Base-by-base conservation (phyloP, 2,888 invertebrate species). In the Leucophora obtusa region DNA sequence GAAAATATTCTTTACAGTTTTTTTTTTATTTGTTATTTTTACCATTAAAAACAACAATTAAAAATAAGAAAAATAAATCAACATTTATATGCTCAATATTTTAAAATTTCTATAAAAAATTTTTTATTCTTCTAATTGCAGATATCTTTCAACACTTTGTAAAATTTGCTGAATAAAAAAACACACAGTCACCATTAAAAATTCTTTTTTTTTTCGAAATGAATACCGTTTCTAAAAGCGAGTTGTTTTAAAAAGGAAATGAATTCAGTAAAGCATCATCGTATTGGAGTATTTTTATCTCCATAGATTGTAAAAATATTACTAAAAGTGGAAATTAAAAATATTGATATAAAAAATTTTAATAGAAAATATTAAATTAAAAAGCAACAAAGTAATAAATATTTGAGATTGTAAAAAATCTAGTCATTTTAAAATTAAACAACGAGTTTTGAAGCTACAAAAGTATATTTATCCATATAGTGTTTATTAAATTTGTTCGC, bases 231-330 rank as follows among this genome's bases (percentile, higher is more conserved):
- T 70, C 15, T 50, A 24, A 47, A 47, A 54, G 47, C 54, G 50
- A 47, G 47, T 53, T 50, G 47, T 10, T 72, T 66, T 56, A 28
- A 60, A 71, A 83, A 82, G 85, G 82, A 74, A 87, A 90, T 90
- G 90, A 90, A 89, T 88, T 90, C 89, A 82, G 88, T 88, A 87
- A 87, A 88, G 85, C 89, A 90, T 85, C 89, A 89, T 88, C 90
- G 90, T 84, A 88, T 89, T 86, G 90, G 90, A 89, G 90, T 89
- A 83, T 89, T 90, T 89, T 86, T 90, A 86, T 90, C 90, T 90
- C 90, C 90, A 88, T 90, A 87, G 84, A 79, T 79, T 43, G 35
- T 60, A 47, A 81, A 73, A 60, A 76, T 65, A 53, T 38, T 11
- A 73, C 74, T 72, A 63, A 80, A 63, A 53, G 50, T 33, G 75